Conservation (phyloP, 2,113 vertebrate species). For the Uria aalge region DNA sequence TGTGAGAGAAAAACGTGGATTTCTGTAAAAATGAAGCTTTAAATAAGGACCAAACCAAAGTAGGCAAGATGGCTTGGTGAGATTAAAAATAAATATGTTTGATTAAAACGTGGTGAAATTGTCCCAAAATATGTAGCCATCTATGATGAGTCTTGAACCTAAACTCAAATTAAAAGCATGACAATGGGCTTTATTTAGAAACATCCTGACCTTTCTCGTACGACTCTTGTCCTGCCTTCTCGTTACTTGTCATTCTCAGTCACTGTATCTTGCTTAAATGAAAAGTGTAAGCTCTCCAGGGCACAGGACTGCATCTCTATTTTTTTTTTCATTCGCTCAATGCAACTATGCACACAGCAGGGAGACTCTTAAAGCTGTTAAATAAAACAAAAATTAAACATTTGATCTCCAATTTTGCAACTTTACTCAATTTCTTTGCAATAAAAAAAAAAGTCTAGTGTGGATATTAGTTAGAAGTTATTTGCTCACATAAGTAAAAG, state of each 20-base stretch:
- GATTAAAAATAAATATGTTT: neutral
- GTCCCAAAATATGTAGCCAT: neutral
- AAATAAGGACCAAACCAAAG: neutral
- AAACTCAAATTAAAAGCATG: conserved; percentile 27
- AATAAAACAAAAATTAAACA: neutral
- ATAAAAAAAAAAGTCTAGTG: neutral
- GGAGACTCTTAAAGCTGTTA: neutral
- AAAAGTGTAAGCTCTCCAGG: conserved; percentile 52
- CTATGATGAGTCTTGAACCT: neutral
- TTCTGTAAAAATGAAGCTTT: neutral
- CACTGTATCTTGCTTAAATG: conserved; percentile 55
- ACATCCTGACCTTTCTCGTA: conserved; percentile 26
- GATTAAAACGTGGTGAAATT: neutral
- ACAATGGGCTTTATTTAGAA: conserved; percentile 61
- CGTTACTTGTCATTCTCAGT: conserved; percentile 60
- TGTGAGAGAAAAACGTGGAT: neutral
- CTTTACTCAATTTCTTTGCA: neutral
- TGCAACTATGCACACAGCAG: conserved; percentile 1
- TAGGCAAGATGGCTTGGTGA: neutral
- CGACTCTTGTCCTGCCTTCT: conserved; percentile 43
- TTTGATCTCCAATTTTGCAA: neutral
- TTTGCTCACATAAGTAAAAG: neutral
- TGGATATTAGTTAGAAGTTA: neutral
- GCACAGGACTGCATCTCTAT: conserved; percentile 1
- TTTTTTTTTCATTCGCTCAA: neutral